Conservation (phyloP, 2,888 invertebrate species). For the Gisinianus flammeolus region DNA sequence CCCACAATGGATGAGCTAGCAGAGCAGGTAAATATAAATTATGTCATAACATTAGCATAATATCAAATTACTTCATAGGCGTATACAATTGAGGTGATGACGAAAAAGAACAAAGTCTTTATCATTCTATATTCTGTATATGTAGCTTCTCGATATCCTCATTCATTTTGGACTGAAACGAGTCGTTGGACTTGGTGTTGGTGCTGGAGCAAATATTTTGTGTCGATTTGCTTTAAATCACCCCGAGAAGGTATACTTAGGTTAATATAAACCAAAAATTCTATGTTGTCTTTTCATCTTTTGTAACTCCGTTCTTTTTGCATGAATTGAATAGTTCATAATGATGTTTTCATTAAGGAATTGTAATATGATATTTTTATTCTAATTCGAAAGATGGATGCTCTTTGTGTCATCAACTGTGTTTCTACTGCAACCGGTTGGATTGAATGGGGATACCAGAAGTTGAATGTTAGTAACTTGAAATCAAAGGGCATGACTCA, state of each 20-base stretch:
- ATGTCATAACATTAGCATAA: too few relatives aligned
- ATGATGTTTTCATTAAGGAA: too few relatives aligned
- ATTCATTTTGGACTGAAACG: slow-evolving; percentile 86
- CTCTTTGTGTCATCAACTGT: slow-evolving; percentile 91
- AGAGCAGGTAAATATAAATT: slow-evolving; percentile 79
- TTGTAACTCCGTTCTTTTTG: too few relatives aligned
- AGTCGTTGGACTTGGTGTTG: slow-evolving; percentile 96
- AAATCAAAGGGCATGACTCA: slow-evolving; percentile 88
- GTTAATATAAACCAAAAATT: too few relatives aligned
- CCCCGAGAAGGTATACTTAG: slow-evolving; percentile 77
- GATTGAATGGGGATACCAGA: slow-evolving; percentile 99
- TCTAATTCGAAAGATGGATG: slow-evolving; percentile 77
- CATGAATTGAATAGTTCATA: too few relatives aligned
- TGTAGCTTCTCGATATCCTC: slow-evolving; percentile 73
- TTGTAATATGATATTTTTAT: too few relatives aligned
- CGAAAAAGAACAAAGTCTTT: too few relatives aligned
- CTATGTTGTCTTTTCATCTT: too few relatives aligned
- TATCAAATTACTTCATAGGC: too few relatives aligned
- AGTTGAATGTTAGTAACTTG: slow-evolving; percentile 86
- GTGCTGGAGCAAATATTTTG: slow-evolving; percentile 95
- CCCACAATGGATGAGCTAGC: slow-evolving; percentile 97
- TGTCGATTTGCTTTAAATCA: slow-evolving; percentile 86
- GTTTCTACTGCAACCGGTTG: slow-evolving; percentile 90
- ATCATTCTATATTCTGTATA: neutral
- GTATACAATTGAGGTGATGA: too few relatives aligned